These are phyloP conservation scores for Parascotia fuliginaria DNA, from an alignment of 2,888 invertebrate genomes.

Conservation along the genomic window DNA sequence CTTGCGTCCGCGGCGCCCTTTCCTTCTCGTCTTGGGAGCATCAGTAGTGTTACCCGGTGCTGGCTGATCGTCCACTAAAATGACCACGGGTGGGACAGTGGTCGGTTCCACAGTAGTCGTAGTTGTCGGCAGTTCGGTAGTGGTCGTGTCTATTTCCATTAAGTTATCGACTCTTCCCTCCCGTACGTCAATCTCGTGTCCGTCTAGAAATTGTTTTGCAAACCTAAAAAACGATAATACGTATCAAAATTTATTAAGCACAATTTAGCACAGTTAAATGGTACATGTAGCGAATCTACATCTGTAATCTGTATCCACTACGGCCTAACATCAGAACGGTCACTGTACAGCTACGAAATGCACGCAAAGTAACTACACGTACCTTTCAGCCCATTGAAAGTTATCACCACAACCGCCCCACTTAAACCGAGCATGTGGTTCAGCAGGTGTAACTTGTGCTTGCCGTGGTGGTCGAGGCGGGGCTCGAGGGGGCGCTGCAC, in stretches of 20 bases:
- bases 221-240: constrained; percentile 79
- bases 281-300: too few species aligned
- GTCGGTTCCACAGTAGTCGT: constrained; percentile 61
- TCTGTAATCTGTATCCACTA: too few species aligned
- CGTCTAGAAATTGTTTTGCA: constrained; percentile 90
- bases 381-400: constrained; percentile 89
- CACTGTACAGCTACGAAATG: too few species aligned
- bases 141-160: constrained; percentile 69
- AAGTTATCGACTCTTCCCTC: constrained; percentile 73
- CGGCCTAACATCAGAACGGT: too few species aligned
- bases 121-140: constrained; percentile 60
- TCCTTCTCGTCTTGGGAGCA: constrained; percentile 62
- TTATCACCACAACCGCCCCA: constrained; percentile 96
- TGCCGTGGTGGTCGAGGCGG: constrained; percentile 83
- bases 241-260: too few species aligned
- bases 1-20: constrained; percentile 70
- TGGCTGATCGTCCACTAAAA: constrained; percentile 79
- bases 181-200: constrained; percentile 83
- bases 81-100: constrained; percentile 72
- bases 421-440: constrained; percentile 90
- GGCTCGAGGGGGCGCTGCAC: constrained; percentile 90
- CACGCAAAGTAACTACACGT: too few species aligned
- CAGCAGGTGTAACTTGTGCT: constrained; percentile 88
- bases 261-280: too few species aligned
- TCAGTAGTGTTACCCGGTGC: constrained; percentile 67